Conservation (phyloP, 2,113 vertebrate genomes). For the Lophura nycthemera region DNA sequence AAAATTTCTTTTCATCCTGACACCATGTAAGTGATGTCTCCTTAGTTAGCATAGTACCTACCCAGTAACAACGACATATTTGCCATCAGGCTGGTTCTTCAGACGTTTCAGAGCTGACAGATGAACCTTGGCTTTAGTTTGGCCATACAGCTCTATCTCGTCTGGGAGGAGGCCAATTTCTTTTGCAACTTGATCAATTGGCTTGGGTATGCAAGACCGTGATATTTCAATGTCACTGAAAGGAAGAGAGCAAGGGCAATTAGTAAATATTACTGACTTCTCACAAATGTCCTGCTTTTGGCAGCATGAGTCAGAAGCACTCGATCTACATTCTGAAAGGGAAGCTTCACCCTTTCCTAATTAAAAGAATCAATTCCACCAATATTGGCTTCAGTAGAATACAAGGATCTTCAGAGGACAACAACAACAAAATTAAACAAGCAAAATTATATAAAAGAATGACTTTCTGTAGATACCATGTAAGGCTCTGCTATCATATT, state of each 20-base stretch:
- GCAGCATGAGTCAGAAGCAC: not conserved
- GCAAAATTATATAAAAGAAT: not conserved
- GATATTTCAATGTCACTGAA: slow-evolving; percentile 94
- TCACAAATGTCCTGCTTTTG: not conserved
- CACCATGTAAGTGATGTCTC: not conserved
- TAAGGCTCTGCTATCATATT: not conserved
- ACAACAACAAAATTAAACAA: not conserved
- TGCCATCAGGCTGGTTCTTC: slow-evolving; percentile 87
- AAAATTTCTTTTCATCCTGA: not conserved
- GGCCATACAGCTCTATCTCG: slow-evolving; percentile 93
- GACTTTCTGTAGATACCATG: not conserved
- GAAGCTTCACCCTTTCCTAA: not conserved
- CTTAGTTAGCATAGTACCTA: slow-evolving; percentile 62
- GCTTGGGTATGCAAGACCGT: slow-evolving; percentile 87
- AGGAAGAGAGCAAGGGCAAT: slow-evolving; percentile 11
- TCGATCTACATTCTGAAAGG: not conserved
- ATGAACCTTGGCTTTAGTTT: slow-evolving; percentile 93
- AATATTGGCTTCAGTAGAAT: not conserved
- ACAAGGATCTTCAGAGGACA: not conserved
- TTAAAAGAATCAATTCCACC: not conserved
- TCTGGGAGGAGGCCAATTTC: slow-evolving; percentile 90
- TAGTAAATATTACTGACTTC: not conserved
- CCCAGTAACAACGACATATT: slow-evolving; percentile 97
- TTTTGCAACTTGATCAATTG: slow-evolving; percentile 82
- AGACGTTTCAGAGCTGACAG: slow-evolving; percentile 86